Conservation (phyloP, 2,113 vertebrate genomes). For the Shinisaurus crocodilurus region DNA sequence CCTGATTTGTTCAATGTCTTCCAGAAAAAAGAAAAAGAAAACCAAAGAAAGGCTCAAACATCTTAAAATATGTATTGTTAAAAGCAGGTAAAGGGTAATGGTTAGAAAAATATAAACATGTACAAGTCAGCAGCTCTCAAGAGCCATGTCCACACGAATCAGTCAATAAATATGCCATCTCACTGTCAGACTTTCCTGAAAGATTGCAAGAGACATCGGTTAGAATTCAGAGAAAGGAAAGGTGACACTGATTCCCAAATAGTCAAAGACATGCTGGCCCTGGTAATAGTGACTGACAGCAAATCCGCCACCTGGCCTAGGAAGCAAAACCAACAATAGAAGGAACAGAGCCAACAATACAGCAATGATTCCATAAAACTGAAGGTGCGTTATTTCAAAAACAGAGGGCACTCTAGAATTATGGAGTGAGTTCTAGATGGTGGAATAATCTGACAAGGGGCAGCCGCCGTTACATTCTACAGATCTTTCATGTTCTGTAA, state of each 20-base stretch:
- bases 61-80: not conserved
- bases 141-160: not conserved
- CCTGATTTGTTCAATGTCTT: not conserved
- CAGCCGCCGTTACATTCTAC: not conserved
- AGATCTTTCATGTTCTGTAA: not conserved
- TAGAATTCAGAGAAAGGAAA: not conserved
- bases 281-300: not conserved
- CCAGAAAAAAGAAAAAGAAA: not conserved
- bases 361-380: rapidly evolving
- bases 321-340: not conserved
- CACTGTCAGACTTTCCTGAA: not conserved
- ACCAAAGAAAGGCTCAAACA: not conserved
- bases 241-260: not conserved
- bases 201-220: not conserved
- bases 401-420: not conserved
- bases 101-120: constrained; percentile 15
- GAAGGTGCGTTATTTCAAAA: not conserved
- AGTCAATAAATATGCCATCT: not conserved
- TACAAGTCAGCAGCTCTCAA: not conserved
- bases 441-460: not conserved
- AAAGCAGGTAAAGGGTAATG: not conserved
- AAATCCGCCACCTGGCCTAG: not conserved
- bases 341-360: not conserved
- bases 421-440: not conserved
- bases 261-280: not conserved